Conservation (phyloP, 1,140 invertebrate species). For the Pseudomyrmex gracilis region DNA sequence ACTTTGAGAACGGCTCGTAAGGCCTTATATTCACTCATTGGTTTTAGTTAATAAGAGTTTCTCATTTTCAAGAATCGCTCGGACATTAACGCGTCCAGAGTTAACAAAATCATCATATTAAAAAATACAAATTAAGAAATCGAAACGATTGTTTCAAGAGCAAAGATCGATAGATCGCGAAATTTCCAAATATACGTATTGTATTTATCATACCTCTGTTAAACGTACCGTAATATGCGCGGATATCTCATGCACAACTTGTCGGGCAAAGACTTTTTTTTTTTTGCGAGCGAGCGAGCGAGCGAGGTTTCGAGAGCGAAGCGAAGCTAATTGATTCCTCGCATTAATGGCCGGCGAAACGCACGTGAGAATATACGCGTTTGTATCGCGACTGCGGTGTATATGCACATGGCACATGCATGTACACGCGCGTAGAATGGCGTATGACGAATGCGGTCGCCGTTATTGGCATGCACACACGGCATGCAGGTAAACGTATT, state of each 20-base stretch:
- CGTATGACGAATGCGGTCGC: slow-evolving; percentile 43
- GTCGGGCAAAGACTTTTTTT: slow-evolving; percentile 46
- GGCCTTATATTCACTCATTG: no score
- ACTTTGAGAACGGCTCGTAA: no score
- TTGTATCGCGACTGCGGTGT: background rate
- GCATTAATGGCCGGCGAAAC: slow-evolving; percentile 65
- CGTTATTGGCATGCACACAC: slow-evolving; percentile 23
- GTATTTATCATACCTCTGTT: slow-evolving; percentile 12
- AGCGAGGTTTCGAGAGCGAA: slow-evolving; percentile 29
- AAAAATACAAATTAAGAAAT: background rate
- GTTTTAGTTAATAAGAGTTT: no score
- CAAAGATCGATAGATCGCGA: background rate
- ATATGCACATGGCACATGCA: background rate
- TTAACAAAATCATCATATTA: no score
- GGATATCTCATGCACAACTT: slow-evolving; percentile 15
- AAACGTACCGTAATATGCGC: background rate
- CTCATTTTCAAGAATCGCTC: no score
- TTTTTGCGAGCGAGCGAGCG: slow-evolving; percentile 8
- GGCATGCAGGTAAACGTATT: background rate
- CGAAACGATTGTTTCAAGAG: background rate
- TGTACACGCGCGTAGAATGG: slow-evolving; percentile 1
- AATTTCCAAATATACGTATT: slow-evolving; percentile 11
- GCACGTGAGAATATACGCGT: slow-evolving; percentile 37
- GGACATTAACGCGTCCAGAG: no score
- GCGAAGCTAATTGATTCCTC: slow-evolving; percentile 72